phyloP scores from a whole-genome alignment of 2,113 vertebrate genomes.

The Benitochromis conjunctus region DNA sequence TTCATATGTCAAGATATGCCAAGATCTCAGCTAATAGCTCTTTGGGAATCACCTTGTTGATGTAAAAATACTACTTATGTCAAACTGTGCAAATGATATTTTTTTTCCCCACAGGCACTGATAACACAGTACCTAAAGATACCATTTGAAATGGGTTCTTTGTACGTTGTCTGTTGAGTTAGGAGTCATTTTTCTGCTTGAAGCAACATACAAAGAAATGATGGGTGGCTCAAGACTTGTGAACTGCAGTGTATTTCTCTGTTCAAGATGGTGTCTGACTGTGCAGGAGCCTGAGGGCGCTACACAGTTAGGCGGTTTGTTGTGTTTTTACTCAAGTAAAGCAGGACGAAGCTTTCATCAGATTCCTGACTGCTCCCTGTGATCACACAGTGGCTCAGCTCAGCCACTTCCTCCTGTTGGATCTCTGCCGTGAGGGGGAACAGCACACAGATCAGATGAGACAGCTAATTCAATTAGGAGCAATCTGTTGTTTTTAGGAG shows the following conservation, averaged over 20 bases:
- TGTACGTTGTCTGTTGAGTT: not conserved
- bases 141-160: not conserved
- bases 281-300: constrained; percentile 12
- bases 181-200: not conserved
- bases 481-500: constrained; percentile 55
- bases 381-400: constrained; percentile 21
- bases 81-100: not conserved
- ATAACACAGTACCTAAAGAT: not conserved
- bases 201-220: not conserved
- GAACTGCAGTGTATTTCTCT: constrained; percentile 12
- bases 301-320: constrained; percentile 1
- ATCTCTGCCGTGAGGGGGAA: constrained; percentile 9
- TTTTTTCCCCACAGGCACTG: not conserved
- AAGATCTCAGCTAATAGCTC: not conserved
- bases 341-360: not conserved
- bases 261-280: constrained; percentile 46
- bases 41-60: not conserved
- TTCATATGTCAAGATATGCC: not conserved
- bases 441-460: constrained; percentile 31
- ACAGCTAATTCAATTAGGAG: constrained; percentile 41
- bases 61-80: not conserved
- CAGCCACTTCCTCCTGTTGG: constrained; percentile 41
- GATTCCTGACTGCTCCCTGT: constrained; percentile 2
- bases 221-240: not conserved
- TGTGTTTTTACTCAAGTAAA: constrained; percentile 3